A percentile compares a stretch with the other conserved stretches of the same genome.
Evolutionary conservation across 1,140 invertebrate genomes (phyloP).

Genomic region (Orius insidiosus): DNA sequence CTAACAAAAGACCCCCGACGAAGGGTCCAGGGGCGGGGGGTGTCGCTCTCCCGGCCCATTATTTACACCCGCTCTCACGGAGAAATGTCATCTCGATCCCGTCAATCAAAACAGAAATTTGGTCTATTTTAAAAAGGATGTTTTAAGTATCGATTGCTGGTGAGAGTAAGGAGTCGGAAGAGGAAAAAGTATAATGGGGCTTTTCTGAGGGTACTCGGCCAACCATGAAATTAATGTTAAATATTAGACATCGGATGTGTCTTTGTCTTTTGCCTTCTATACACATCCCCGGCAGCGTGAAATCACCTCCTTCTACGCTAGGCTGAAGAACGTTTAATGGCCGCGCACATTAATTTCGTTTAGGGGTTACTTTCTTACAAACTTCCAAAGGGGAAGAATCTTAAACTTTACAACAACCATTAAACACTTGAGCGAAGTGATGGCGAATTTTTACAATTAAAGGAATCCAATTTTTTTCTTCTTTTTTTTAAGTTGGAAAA

Average conservation of each 20-base stretch:
- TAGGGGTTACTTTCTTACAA: constrained; percentile 1
- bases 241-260: constrained; percentile 9
- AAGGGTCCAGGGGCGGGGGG: too few species aligned
- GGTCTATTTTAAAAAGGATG: neutral
- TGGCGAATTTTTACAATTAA: neutral
- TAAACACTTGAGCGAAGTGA: neutral
- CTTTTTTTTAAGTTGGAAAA: neutral
- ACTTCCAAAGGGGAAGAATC: neutral
- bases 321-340: neutral
- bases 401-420: neutral
- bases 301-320: constrained; percentile 4
- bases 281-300: constrained; percentile 5
- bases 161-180: neutral
- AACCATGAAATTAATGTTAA: constrained; percentile 8
- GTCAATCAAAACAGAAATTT: too few species aligned
- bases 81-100: too few species aligned
- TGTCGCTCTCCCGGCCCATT: too few species aligned
- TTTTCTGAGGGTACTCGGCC: neutral
- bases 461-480: neutral
- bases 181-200: neutral
- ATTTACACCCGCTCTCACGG: too few species aligned
- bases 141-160: neutral
- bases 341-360: neutral
- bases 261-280: constrained; percentile 5
- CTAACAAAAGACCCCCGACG: too few species aligned